Evolutionary conservation across 2,113 vertebrate species (phyloP), one percentile per base, ranked within the genome.

Genomic region (Gulo gulo): DNA sequence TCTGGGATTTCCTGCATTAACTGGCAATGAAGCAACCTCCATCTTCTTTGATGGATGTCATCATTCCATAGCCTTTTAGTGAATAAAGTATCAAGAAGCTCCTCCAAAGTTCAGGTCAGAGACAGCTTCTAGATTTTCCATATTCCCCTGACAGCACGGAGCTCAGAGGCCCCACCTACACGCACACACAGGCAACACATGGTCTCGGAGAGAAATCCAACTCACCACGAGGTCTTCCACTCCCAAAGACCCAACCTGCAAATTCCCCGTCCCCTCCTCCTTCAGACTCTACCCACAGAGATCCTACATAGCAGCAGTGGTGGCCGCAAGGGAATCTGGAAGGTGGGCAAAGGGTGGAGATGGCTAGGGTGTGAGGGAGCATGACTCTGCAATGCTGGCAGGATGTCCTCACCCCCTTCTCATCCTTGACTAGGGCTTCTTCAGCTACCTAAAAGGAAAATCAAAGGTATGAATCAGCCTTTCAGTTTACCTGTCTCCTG

Each of bases 381-480:
- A 29, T 45, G 36, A 61, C 31, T 91, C 39, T 52, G 81, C 7
- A 1, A 3, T 7, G 36, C 24, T 26, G 9, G 4, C 1, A 10
- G 2, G 12, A 47, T 7, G 4, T 74, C 52, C n/a, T 93, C 71
- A 83, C 34, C 78, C 87, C n/a, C 23, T 39, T 18, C 71, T 83
- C 76, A 18, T 63, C 83, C 71, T 94, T 18, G 69, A 65, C 61
- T 84, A 76, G 65, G 78, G 42, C 34, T 55, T 96, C 96, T 78
- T 50, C 90, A 34, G 74, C 88, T 92, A 83, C 95, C 88, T 96
- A 88, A 65, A 95, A 95, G 55, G 73, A 95, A 96, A 95, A 79
- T 52, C 92, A 86, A 26, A 91, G 65, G 91, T 0, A 31, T 23
- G 59, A 96, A 74, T 29, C 67, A 21, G 31, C 7, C 4, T 11